Evolutionary conservation across 2,888 invertebrate species (phyloP).

Genomic region (Eristalis intricaria): DNA sequence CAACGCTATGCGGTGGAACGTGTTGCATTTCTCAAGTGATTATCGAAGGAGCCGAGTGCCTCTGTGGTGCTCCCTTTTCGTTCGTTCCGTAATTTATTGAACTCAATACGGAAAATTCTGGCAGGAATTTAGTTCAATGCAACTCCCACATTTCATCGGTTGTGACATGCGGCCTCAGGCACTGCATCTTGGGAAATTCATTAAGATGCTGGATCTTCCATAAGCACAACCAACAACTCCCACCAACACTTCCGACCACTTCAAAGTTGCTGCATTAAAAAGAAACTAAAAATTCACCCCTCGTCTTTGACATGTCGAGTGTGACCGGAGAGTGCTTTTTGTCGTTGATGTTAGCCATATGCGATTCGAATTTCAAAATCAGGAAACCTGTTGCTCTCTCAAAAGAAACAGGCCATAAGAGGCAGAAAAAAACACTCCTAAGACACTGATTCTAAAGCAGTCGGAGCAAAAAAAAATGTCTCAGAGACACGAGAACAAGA

Average conservation of each 20-base stretch:
- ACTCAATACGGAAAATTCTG: slow-evolving; percentile 23
- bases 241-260: not conserved
- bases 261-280: not conserved
- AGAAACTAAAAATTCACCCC: not conserved
- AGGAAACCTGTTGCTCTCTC: slow-evolving; percentile 42
- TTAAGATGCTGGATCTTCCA: slow-evolving; percentile 36
- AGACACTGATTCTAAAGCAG: not conserved
- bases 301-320: slow-evolving; percentile 13
- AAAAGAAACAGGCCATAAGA: slow-evolving; percentile 8
- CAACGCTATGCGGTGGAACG: slow-evolving; percentile 33
- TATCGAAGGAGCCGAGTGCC: slow-evolving; percentile 32
- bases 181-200: slow-evolving; percentile 12
- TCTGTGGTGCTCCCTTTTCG: slow-evolving; percentile 20
- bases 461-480: not conserved
- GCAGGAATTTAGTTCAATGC: not conserved
- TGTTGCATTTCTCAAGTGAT: slow-evolving; percentile 53
- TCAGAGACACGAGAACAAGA: slow-evolving; percentile 23
- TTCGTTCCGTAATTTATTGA: slow-evolving; percentile 40
- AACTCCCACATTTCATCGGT: not conserved
- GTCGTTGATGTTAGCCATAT: slow-evolving; percentile 2
- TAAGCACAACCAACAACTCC: not conserved
- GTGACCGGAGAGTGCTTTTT: slow-evolving; percentile 37
- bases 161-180: slow-evolving; percentile 13
- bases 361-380: slow-evolving; percentile 46
- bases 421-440: slow-evolving; percentile 8